Evolutionary conservation across 2,888 invertebrate species (phyloP), one percentile per base, ranked within the genome.

Genomic region (Hypercompe scribonia): DNA sequence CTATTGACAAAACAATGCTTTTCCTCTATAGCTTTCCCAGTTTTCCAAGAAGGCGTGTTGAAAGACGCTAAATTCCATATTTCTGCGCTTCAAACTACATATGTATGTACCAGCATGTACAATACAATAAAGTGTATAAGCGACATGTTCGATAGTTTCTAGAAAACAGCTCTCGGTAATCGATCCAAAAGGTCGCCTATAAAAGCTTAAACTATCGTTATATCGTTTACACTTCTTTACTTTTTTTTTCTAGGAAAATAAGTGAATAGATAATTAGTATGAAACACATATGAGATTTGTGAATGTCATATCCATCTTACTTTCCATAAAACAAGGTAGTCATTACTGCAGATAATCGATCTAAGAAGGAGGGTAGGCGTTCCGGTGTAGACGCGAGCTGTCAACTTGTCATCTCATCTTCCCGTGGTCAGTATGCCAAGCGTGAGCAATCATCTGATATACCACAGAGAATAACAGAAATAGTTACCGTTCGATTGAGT

Each of bases 371-470:
- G 80, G 34, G 81, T 83, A 78, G 74, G 77, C 78, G 71, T 83
- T 81, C 83, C 82, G 77, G 85, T 81, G 85, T 83, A 85, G 87
- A 86, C 86, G 81, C 75, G 81, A 81, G 86, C 85, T 86, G 90
- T 90, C 92, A 89, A 84, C 87, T 88, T 85, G 88, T 90, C 89
- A 87, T 86, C 81, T 86, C 82, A 83, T 86, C 80, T 85, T 84
- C 86, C 80, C 78, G 77, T 90, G 92, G 91, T 91, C 90, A 92
- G 91, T 92, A 83, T 91, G 92, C 88, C 90, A 88, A 85, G 87
- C 90, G 89, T 90, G 89, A 89, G 90, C 87, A 88, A 89, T 90
- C 88, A 87, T 84, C 84, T 79, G 82, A 83, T 85, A 86, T 84
- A 85, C 79, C 85, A 85, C 83, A 79, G 78, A 50, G 83, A 87